phyloP scores from a whole-genome alignment of 1,140 invertebrate genomes.

The Aphis craccivora region DNA sequence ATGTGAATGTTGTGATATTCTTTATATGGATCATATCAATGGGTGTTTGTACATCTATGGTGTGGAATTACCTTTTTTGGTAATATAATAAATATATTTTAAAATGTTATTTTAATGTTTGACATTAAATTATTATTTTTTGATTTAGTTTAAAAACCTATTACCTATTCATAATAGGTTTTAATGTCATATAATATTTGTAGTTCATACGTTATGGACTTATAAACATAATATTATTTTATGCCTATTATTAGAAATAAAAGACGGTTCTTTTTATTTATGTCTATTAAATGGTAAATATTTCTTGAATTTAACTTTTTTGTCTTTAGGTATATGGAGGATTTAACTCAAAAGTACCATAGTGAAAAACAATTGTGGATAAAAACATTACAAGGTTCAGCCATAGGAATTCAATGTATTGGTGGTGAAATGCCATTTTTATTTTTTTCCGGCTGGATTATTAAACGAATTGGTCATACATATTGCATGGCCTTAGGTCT shows the following conservation, averaged over 20 bases:
- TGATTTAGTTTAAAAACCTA: neutral
- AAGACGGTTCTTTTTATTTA: neutral
- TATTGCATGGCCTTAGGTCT: constrained; percentile 83
- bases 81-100: constrained; percentile 59
- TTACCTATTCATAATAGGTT: neutral
- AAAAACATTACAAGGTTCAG: constrained; percentile 83
- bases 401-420: constrained; percentile 81
- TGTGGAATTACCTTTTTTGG: constrained; percentile 90
- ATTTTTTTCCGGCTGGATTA: constrained; percentile 77
- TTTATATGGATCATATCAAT: constrained; percentile 80
- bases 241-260: neutral
- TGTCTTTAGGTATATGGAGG: constrained; percentile 71
- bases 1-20: constrained; percentile 23
- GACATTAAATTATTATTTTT: neutral
- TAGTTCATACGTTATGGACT: neutral
- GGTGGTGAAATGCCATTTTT: constrained; percentile 89
- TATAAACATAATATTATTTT: neutral
- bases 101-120: neutral
- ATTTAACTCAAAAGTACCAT: constrained; percentile 66
- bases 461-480: constrained; percentile 83
- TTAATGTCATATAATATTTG: neutral
- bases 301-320: neutral
- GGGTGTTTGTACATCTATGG: constrained; percentile 82
- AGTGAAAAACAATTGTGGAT: constrained; percentile 66
- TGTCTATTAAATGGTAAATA: neutral